phyloP scores from a whole-genome alignment of 37 sponge, comb jelly and placozoan genomes.

The Ephydatia muelleri region DNA sequence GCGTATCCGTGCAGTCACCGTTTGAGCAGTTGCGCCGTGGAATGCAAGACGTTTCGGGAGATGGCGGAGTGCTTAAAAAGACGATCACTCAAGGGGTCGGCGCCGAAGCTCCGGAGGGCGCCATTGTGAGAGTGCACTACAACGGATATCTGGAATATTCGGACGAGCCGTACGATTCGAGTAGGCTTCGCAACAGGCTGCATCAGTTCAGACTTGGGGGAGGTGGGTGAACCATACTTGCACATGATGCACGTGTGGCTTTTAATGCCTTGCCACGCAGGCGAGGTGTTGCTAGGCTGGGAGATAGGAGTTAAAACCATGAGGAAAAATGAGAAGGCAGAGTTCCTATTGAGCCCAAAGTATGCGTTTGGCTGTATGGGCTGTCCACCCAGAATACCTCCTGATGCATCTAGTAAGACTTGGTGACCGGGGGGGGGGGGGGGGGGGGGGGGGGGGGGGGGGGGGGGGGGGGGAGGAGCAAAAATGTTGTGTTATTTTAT shows the following conservation, averaged over 20 bases:
- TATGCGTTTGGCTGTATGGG: conserved; percentile 90
- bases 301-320: conserved; percentile 76
- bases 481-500: not conserved
- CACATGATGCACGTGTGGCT: not conserved
- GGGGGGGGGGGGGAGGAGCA: not conserved
- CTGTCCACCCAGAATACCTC: conserved; percentile 94
- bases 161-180: conserved; percentile 97
- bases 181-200: conserved; percentile 69
- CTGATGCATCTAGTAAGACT: conserved; percentile 75
- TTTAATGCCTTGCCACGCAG: conserved; percentile 26
- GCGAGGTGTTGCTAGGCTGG: conserved; percentile 71
- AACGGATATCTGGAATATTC: conserved; percentile 91
- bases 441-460: not conserved
- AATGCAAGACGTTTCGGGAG: conserved; percentile 69
- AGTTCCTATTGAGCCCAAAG: conserved; percentile 68
- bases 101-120: conserved; percentile 57
- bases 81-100: conserved; percentile 67
- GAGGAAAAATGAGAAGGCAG: conserved; percentile 76
- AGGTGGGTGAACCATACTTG: conserved; percentile 23
- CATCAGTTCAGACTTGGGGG: conserved; percentile 77
- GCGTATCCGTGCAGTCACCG: conserved; percentile 46
- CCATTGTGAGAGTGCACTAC: conserved; percentile 91
- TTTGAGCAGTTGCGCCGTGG: conserved; percentile 61
- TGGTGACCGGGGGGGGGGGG: not conserved
- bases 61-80: conserved; percentile 82